A percentile compares a stretch with the other conserved stretches of the same genome.
These are phyloP conservation scores for Huso huso DNA, from an alignment of 2,797 vertebrate genomes.

Conservation along the genomic window DNA sequence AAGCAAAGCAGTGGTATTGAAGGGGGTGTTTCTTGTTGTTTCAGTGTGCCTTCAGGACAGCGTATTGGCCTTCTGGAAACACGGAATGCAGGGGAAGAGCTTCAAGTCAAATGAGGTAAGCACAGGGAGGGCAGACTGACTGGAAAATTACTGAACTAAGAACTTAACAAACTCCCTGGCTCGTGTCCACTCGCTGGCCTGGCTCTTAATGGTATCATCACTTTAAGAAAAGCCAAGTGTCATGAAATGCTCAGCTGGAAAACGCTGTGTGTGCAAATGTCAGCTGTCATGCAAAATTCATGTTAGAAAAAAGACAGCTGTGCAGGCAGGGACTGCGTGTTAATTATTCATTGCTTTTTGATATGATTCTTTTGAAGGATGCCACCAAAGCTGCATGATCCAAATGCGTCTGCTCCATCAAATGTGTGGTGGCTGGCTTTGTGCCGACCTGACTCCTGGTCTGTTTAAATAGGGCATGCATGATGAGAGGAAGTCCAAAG, in stretches of 20 bases:
- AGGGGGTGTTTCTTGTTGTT: constrained; percentile 14
- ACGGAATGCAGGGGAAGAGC: constrained; percentile 98
- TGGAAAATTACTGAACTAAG: too few relatives aligned
- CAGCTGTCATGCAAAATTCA: constrained; percentile 63
- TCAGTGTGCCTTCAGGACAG: constrained; percentile 97
- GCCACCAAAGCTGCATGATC: constrained; percentile 32
- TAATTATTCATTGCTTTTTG: constrained; percentile 57
- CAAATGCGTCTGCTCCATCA: constrained; percentile 28
- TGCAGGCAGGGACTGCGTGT: constrained; percentile 35
- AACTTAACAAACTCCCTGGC: too few relatives aligned
- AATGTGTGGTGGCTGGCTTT: constrained; percentile 30
- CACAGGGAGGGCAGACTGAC: not conserved
- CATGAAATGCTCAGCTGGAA: constrained; percentile 9
- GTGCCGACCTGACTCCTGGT: not conserved
- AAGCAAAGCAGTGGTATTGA: constrained; percentile 8
- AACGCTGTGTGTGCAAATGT: constrained; percentile 39
- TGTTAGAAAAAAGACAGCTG: constrained; percentile 53
- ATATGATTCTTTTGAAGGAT: constrained; percentile 41
- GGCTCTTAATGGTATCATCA: too few relatives aligned
- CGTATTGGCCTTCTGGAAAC: constrained; percentile 96
- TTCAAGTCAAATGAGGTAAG: constrained; percentile 95
- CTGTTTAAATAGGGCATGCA: not conserved
- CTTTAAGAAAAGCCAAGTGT: too few relatives aligned
- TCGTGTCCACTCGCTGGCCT: too few relatives aligned
- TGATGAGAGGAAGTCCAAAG: not conserved